A percentile compares a stretch with the other conserved stretches of the same genome.
phyloP scores from a whole-genome alignment of 2,888 invertebrate species.

The Nymphalis polychloros region DNA sequence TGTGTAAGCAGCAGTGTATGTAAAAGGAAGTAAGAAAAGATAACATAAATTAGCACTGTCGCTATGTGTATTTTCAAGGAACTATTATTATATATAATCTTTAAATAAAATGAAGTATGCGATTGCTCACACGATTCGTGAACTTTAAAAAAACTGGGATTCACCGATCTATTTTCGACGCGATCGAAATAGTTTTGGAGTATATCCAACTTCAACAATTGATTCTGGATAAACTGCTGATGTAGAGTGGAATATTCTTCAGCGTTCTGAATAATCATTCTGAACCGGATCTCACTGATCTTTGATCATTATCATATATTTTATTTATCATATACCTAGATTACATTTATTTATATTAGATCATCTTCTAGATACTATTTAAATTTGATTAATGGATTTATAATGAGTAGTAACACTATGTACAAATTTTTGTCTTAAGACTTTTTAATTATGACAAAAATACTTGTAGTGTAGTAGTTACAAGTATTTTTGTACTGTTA shows the following conservation, averaged over 20 bases:
- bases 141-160: constrained; percentile 29
- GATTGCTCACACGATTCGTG: constrained; percentile 9
- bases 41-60: not conserved
- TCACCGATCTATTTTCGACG: constrained; percentile 48
- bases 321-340: not conserved
- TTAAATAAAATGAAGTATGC: constrained; percentile 20
- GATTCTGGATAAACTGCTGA: constrained; percentile 8
- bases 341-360: no score
- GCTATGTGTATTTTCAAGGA: not conserved
- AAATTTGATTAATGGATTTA: no score
- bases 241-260: not conserved
- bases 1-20: not conserved
- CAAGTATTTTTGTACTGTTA: no score
- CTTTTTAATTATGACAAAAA: no score
- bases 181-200: constrained; percentile 55
- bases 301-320: not conserved
- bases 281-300: not conserved
- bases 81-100: constrained; percentile 19
- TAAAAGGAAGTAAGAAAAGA: not conserved
- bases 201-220: constrained; percentile 43
- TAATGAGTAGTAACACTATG: no score
- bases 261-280: constrained; percentile 3
- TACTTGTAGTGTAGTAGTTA: no score
- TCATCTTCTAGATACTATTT: no score
- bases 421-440: no score